Conservation (phyloP, 2,888 invertebrate species). For the Pelosia muscerda region DNA sequence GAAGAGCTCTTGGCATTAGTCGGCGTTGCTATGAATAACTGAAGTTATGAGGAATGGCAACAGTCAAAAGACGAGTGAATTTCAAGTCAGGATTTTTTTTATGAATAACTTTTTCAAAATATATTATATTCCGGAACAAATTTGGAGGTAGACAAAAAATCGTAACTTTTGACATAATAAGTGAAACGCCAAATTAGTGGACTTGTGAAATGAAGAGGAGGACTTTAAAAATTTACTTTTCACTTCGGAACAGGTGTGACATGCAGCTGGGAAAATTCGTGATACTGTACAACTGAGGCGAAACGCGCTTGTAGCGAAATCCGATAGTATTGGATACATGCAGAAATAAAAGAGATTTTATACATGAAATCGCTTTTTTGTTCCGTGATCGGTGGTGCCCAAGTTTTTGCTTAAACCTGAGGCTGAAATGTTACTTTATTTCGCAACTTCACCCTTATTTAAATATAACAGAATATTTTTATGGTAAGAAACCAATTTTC, state of each 20-base stretch:
- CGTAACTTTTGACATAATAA: not conserved
- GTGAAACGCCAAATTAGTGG: not conserved
- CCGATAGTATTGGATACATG: slow-evolving; percentile 58
- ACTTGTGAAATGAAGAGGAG: slow-evolving; percentile 22
- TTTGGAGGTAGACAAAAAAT: not conserved
- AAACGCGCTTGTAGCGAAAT: slow-evolving; percentile 53
- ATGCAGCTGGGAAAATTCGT: slow-evolving; percentile 47
- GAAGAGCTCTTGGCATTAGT: slow-evolving; percentile 62
- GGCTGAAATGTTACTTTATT: slow-evolving; percentile 45
- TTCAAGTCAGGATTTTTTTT: slow-evolving; percentile 38
- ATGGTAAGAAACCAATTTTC: slow-evolving; percentile 21
- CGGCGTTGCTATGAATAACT: slow-evolving; percentile 57
- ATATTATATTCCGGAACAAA: no score
- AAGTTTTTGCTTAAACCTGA: slow-evolving; percentile 42
- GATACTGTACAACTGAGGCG: slow-evolving; percentile 57
- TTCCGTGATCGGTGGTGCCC: slow-evolving; percentile 38
- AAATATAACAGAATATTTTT: slow-evolving; percentile 37
- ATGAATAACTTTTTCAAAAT: slow-evolving; percentile 15
- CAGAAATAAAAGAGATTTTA: slow-evolving; percentile 55
- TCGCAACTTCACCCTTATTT: slow-evolving; percentile 33
- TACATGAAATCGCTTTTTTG: slow-evolving; percentile 52
- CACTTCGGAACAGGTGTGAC: slow-evolving; percentile 52
- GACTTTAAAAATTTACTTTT: slow-evolving; percentile 52
- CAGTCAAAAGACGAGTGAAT: slow-evolving; percentile 47
- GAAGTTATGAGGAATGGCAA: slow-evolving; percentile 45